Conservation (phyloP, 2,888 invertebrate species). For the Stratiomys singularior region DNA sequence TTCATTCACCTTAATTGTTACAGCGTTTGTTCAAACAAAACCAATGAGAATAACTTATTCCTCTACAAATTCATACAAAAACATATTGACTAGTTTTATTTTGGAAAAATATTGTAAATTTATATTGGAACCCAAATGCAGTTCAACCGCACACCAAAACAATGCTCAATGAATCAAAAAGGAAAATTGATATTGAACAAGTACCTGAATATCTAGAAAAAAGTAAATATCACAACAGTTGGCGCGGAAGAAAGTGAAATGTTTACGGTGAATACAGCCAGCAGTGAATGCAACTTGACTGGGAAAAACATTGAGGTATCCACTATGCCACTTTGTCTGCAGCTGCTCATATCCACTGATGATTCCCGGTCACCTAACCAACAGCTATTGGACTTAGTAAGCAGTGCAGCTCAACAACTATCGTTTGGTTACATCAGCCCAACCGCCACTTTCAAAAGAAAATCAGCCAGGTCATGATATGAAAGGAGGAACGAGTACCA, state of each 20-base stretch:
- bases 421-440: slow-evolving; percentile 5
- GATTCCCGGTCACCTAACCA: not conserved
- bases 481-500: slow-evolving; percentile 19
- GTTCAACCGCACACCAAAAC: not conserved
- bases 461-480: slow-evolving; percentile 26
- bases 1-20: too few relatives aligned
- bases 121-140: not conserved
- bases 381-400: not conserved
- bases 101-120: too few relatives aligned
- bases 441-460: slow-evolving; percentile 11
- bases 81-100: too few relatives aligned
- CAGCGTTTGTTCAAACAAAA: too few relatives aligned
- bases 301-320: not conserved
- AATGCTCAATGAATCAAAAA: not conserved
- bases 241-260: slow-evolving; percentile 1
- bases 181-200: not conserved
- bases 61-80: too few relatives aligned
- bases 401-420: not conserved
- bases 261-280: not conserved
- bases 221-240: slow-evolving; percentile 5
- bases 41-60: too few relatives aligned
- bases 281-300: not conserved
- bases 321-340: too few relatives aligned
- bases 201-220: not conserved
- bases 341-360: too few relatives aligned